Conservation (phyloP, 1,140 invertebrate genomes). For the Agrypnia vestita region DNA sequence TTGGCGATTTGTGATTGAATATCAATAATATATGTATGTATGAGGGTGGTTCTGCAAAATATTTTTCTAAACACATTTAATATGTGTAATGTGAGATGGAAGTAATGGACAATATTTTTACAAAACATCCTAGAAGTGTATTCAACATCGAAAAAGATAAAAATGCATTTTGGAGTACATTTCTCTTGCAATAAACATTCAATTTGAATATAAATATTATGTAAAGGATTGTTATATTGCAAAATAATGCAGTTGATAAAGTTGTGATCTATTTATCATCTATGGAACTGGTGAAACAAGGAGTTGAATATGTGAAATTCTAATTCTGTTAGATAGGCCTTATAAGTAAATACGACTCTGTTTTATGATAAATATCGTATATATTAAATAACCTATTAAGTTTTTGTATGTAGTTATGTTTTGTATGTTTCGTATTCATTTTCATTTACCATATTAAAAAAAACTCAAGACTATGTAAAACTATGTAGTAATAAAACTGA, state of each 20-base stretch:
- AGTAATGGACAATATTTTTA: too few relatives aligned
- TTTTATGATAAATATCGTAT: slow-evolving; percentile 34
- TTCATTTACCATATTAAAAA: neutral
- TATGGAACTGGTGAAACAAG: neutral
- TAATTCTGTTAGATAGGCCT: slow-evolving; percentile 38
- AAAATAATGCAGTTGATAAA: too few relatives aligned
- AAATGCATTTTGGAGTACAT: too few relatives aligned
- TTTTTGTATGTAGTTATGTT: slow-evolving; percentile 30
- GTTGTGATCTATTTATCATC: too few relatives aligned
- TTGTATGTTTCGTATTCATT: slow-evolving; percentile 27
- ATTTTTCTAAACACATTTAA: neutral
- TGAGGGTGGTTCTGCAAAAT: neutral
- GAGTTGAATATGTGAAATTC: neutral
- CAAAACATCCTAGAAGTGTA: too few relatives aligned
- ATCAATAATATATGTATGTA: too few relatives aligned
- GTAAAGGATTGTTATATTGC: too few relatives aligned
- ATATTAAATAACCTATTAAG: slow-evolving; percentile 34
- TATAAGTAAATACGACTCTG: neutral
- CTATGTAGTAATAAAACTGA: slow-evolving; percentile 1
- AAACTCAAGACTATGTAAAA: slow-evolving; percentile 5
- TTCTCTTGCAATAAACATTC: too few relatives aligned
- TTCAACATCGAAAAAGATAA: too few relatives aligned
- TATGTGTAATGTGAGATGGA: too few relatives aligned
- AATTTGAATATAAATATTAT: too few relatives aligned
- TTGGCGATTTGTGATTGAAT: too few relatives aligned